Percentiles rank a stretch among this genome's conserved stretches.
phyloP scores from a whole-genome alignment of 2,888 invertebrate species.

The Melieria crassipennis region DNA sequence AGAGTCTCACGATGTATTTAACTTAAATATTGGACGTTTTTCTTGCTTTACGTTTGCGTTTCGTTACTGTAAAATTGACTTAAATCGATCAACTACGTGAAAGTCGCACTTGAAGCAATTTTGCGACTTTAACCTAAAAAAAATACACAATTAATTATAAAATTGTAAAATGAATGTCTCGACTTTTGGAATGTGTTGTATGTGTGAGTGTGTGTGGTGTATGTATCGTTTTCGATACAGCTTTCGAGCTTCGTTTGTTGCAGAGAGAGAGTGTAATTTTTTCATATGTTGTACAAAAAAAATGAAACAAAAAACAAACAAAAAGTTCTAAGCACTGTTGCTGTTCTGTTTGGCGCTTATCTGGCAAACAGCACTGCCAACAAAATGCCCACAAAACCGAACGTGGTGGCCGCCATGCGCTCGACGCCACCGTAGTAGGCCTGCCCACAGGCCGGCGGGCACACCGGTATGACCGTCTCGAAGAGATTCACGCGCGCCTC shows the following conservation, averaged over 20 bases:
- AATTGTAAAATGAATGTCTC: neutral
- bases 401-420: constrained; percentile 61
- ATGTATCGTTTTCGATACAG: constrained; percentile 37
- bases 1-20: neutral
- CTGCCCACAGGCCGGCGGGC: constrained; percentile 86
- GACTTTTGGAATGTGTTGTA: constrained; percentile 8
- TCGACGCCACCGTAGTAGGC: constrained; percentile 62
- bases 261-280: neutral
- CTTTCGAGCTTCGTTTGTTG: constrained; percentile 16
- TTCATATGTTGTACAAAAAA: no score
- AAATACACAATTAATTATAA: neutral
- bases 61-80: neutral
- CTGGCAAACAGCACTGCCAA: constrained; percentile 66
- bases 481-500: constrained; percentile 84
- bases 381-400: constrained; percentile 68
- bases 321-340: neutral
- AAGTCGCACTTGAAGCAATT: neutral
- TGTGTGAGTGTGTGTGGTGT: constrained; percentile 31
- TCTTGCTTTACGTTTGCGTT: neutral
- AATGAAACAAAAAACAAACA: neutral
- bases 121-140: constrained; percentile 20
- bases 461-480: constrained; percentile 90
- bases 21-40: constrained; percentile 24
- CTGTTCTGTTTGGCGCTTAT: constrained; percentile 49
- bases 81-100: neutral